Base-by-base conservation (phyloP, 2,113 vertebrate genomes). In the Butorides virescens region DNA sequence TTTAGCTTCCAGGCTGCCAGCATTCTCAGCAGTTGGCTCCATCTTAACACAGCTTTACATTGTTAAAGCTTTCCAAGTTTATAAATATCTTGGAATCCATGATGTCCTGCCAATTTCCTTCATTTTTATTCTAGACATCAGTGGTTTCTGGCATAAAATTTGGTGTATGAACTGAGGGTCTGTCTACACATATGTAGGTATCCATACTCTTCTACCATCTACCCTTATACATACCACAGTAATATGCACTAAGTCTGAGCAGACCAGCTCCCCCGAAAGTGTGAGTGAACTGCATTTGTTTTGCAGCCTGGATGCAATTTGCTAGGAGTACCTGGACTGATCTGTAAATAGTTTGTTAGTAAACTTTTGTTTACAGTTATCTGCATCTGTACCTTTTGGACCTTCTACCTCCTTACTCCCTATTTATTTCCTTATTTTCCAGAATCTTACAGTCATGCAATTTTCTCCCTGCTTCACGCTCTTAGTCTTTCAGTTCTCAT, bases 21-120 rank as follows among this genome's bases (percentile, higher is more conserved):
- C 70, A 96, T 92, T 96, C 88, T 91, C 86, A 91, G 94, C 91
- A 97, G 94, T 81, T 97, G 95, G 96, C 95, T 97, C 70, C 70
- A 66, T 95, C 70, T 84, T 95, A 96, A 94, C 93, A 96, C 86
- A 97, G 92, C 86, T 96, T 96, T 94, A 95, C 86, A 95, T 95
- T 96, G 96, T 95, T 92, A 94, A 93, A 95, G 66, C 97, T 97
- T 97, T 97, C 95, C 96, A 96, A 97, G 97, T 96, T 96, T 97
- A 97, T 97, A 97, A 96, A 97, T 97, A 97, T 93, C 96, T 96
- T 93, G 94, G 91, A 95, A 97, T 96, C 91, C 95, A 92, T 85
- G 83, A 95, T 95, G 95, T 97, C 94, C 94, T 97, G 95, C 95
- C 96, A 94, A 92, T 94, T 96, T 96, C 80, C 94, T 95, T 97